phyloP scores from a whole-genome alignment of 2,113 vertebrate genomes.

The Melanotaenia duboulayi region DNA sequence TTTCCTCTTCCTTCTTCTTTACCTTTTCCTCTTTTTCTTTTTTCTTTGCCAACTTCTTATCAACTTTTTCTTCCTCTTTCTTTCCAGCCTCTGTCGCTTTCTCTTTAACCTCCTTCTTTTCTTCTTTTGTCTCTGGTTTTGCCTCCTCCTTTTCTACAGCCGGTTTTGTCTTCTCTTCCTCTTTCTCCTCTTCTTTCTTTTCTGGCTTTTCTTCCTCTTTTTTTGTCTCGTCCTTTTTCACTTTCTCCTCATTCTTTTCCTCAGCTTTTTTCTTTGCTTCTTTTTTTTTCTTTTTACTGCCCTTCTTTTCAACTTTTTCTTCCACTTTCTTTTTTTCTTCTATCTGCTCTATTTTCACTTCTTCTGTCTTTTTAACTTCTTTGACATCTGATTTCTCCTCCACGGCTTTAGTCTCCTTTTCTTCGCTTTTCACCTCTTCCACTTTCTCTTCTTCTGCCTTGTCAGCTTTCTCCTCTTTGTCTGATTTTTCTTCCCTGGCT shows the following conservation, averaged over 20 bases:
- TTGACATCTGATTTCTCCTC: constrained; percentile 48
- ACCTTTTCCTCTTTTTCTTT: constrained; percentile 65
- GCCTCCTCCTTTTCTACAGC: constrained; percentile 55
- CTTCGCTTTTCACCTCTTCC: constrained; percentile 58
- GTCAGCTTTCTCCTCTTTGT: constrained; percentile 61
- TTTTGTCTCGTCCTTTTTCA: constrained; percentile 42
- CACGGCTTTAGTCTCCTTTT: constrained; percentile 46
- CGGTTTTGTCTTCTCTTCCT: constrained; percentile 38
- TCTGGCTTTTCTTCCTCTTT: constrained; percentile 50
- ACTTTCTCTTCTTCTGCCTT: constrained; percentile 41
- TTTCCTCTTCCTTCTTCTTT: constrained; percentile 71
- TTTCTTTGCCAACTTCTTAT: constrained; percentile 65
- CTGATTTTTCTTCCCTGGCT: constrained; percentile 65
- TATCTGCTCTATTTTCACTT: constrained; percentile 52
- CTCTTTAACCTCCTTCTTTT: constrained; percentile 60
- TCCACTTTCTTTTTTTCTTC: constrained; percentile 57
- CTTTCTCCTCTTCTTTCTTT: constrained; percentile 31
- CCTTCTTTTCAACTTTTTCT: constrained; percentile 62
- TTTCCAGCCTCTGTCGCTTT: constrained; percentile 28
- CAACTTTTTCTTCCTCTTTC: constrained; percentile 58
- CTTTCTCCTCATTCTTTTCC: constrained; percentile 18
- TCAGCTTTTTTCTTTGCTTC: constrained; percentile 36
- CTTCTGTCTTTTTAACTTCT: constrained; percentile 58
- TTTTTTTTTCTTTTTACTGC: constrained; percentile 64
- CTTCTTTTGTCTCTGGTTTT: constrained; percentile 49